Evolutionary conservation across 2,797 vertebrate species (phyloP).

Genomic region (Crenuchus spilurus): DNA sequence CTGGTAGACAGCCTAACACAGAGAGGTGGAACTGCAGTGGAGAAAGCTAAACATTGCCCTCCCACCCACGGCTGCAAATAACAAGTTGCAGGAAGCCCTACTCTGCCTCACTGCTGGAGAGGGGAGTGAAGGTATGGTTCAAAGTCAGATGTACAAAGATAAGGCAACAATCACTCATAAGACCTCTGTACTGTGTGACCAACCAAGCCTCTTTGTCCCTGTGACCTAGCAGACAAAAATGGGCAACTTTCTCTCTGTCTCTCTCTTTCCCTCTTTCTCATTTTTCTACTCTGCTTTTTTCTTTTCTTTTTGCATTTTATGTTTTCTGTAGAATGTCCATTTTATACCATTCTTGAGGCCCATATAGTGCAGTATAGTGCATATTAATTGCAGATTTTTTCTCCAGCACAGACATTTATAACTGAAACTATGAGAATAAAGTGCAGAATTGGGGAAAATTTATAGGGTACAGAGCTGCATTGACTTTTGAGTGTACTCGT

Average conservation of each 20-base stretch:
- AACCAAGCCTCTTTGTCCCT: conserved; percentile 39
- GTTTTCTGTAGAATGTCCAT: too few relatives aligned
- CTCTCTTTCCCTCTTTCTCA: conserved; percentile 1
- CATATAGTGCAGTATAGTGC: too few relatives aligned
- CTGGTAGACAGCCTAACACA: conserved; percentile 44
- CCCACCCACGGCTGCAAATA: conserved; percentile 76
- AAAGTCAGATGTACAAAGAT: conserved; percentile 85
- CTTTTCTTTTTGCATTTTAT: neutral
- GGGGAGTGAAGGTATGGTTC: conserved; percentile 78
- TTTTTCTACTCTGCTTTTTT: neutral
- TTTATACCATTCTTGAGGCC: too few relatives aligned
- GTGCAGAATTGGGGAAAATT: too few relatives aligned
- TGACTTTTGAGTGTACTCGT: too few relatives aligned
- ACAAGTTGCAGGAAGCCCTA: conserved; percentile 66
- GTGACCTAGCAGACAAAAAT: conserved; percentile 81
- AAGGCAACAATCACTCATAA: conserved; percentile 81
- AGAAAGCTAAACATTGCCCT: conserved; percentile 45
- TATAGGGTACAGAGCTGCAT: too few relatives aligned
- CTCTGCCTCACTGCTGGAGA: conserved; percentile 36
- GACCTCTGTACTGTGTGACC: conserved; percentile 65
- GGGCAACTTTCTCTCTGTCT: conserved; percentile 45
- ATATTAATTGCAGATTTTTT: too few relatives aligned
- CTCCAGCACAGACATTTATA: too few relatives aligned
- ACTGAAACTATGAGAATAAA: too few relatives aligned
- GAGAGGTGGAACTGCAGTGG: conserved; percentile 34